Percentiles rank a stretch among this genome's conserved stretches.
phyloP scores from a whole-genome alignment of 2,888 invertebrate species.

The Plagiodera versicolora region DNA sequence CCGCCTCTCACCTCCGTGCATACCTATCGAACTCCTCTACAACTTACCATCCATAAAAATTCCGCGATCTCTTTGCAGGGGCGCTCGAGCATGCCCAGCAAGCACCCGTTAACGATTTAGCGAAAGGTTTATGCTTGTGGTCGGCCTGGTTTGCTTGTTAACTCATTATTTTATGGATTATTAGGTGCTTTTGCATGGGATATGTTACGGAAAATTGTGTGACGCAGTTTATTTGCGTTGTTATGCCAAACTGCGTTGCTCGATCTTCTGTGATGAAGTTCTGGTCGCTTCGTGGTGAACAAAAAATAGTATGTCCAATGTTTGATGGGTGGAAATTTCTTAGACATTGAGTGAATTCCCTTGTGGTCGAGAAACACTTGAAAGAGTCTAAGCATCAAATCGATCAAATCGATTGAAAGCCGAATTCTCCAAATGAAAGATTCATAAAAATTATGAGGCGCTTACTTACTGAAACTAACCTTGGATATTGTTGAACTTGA shows the following conservation, averaged over 20 bases:
- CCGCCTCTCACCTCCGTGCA: slow-evolving; percentile 39
- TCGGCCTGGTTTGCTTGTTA: slow-evolving; percentile 14
- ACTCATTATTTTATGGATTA: slow-evolving; percentile 14
- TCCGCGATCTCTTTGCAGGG: neutral
- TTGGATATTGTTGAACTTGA: too few relatives aligned
- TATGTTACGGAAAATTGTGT: slow-evolving; percentile 5
- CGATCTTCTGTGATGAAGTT: neutral
- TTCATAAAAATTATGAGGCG: too few relatives aligned
- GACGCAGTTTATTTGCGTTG: neutral
- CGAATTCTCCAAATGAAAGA: too few relatives aligned
- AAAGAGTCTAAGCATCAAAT: too few relatives aligned
- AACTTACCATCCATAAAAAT: slow-evolving; percentile 21
- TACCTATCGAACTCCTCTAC: slow-evolving; percentile 11
- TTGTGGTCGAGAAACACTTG: too few relatives aligned
- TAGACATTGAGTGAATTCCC: too few relatives aligned
- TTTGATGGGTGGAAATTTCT: too few relatives aligned
- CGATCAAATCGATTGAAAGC: too few relatives aligned
- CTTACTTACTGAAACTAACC: too few relatives aligned
- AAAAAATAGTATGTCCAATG: too few relatives aligned
- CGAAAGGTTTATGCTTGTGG: neutral
- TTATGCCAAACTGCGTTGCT: neutral
- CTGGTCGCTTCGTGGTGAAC: too few relatives aligned
- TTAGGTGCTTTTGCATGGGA: neutral
- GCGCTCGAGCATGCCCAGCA: slow-evolving; percentile 5
- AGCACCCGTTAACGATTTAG: slow-evolving; percentile 8